Conservation (phyloP, 2,888 invertebrate genomes). For the Tetrapedia diversipes region DNA sequence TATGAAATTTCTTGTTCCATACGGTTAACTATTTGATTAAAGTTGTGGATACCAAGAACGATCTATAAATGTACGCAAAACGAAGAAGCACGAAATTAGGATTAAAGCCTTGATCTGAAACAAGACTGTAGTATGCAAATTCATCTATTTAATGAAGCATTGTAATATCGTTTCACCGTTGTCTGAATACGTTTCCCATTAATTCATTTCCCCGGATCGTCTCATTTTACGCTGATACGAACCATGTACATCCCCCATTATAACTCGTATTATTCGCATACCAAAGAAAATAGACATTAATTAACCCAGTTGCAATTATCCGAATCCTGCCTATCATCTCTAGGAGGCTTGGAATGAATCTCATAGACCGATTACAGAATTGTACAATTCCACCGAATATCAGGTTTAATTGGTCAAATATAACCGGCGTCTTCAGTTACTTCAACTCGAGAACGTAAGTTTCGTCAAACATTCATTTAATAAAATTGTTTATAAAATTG, state of each 20-base stretch:
- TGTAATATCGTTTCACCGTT: neutral
- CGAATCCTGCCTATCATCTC: neutral
- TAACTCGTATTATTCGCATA: neutral
- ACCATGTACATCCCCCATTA: neutral
- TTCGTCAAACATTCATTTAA: too few relatives aligned
- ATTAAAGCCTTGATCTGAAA: neutral
- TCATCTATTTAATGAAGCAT: neutral
- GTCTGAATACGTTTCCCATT: neutral
- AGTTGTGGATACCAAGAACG: too few relatives aligned
- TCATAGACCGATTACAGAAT: neutral
- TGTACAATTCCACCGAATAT: neutral
- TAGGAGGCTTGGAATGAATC: neutral
- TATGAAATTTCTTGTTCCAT: too few relatives aligned
- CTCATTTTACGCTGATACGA: neutral
- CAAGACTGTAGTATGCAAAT: neutral
- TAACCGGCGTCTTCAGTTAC: too few relatives aligned
- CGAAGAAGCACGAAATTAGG: neutral
- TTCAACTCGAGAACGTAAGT: too few relatives aligned
- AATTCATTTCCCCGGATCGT: slow-evolving; percentile 1
- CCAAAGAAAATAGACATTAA: neutral
- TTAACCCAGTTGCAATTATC: slow-evolving; percentile 6
- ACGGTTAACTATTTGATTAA: too few relatives aligned
- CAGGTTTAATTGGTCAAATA: too few relatives aligned
- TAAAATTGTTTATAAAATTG: too few relatives aligned
- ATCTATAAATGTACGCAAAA: neutral